These are phyloP conservation scores for Netelia melanura DNA, from an alignment of 2,888 invertebrate species.

Conservation along the genomic window DNA sequence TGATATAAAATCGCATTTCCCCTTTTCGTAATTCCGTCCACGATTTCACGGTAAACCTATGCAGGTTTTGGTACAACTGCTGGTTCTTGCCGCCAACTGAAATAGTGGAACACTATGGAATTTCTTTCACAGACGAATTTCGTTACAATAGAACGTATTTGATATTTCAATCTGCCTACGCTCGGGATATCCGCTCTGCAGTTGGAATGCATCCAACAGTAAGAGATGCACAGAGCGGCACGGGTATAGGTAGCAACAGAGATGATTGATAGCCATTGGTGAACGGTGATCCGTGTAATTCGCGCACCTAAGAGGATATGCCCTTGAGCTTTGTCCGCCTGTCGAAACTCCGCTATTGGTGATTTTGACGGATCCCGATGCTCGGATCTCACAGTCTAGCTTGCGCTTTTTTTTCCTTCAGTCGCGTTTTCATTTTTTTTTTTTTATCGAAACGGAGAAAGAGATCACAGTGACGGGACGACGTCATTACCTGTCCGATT, in stretches of 20 bases:
- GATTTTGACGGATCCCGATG: conserved; percentile 76
- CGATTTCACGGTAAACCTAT: no score
- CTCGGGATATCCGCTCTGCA: not conserved
- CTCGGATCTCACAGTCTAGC: conserved; percentile 37
- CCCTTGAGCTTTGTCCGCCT: conserved; percentile 77
- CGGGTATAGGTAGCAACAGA: conserved; percentile 45
- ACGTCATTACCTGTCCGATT: conserved; percentile 62
- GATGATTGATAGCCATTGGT: conserved; percentile 83
- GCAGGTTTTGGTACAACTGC: no score
- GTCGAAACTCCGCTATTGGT: conserved; percentile 75
- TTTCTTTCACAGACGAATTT: conserved; percentile 28
- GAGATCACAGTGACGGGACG: conserved; percentile 16
- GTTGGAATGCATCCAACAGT: conserved; percentile 44
- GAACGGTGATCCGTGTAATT: conserved; percentile 82
- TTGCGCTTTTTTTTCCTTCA: conserved; percentile 64
- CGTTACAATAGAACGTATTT: conserved; percentile 20
- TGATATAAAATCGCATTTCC: no score
- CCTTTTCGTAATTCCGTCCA: no score
- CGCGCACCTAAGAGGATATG: conserved; percentile 78
- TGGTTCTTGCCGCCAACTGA: not conserved
- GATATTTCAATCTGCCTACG: conserved; percentile 43
- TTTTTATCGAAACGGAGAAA: conserved; percentile 28
- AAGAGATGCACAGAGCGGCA: conserved; percentile 48
- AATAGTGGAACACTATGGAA: not conserved
- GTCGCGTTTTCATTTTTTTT: conserved; percentile 47